Evolutionary conservation across 2,797 vertebrate species (phyloP), one percentile per base, ranked within the genome.

Genomic region (Pseudochaenichthys georgianus): DNA sequence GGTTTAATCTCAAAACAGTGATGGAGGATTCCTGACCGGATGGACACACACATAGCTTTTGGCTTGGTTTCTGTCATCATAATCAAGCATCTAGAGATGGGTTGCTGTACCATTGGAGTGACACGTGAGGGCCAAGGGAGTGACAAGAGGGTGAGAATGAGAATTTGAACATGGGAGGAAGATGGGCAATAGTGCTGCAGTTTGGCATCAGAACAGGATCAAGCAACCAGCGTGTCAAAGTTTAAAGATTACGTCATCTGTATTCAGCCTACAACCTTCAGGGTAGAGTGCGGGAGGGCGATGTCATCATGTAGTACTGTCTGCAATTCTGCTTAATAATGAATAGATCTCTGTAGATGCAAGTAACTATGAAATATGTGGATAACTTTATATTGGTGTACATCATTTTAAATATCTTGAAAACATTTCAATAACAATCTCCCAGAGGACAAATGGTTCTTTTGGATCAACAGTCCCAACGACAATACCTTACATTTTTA

Each of bases 11-110:
- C 34, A 38, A 38, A 38, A 38, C 5, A 9, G 34, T 38, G 34
- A 6, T 1, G n/a, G 31, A 47, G 66, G 64, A 70, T 82, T 64
- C 70, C 69, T 50, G 38, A 64, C 46, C 45, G 74, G 71, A 58
- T 17, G 17, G 3, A 17, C 13, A 34, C 9, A 13, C 34, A 67
- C 52, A 45, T 53, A 61, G 28, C 75, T 70, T 74, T 58, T 28
- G 72, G 70, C 55, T 70, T 47, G 80, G 19, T 79, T 87, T 82
- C 83, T 74, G 85, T 89, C 84, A 88, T 76, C 73, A 76, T 89
- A 87, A 93, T 85, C 76, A 85, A 85, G 74, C 81, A 82, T 83
- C 87, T 63, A 65, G 81, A 86, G 85, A 89, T 63, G 65, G 55
- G 38, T 76, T 12, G 43, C 1, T 38, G 65, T 68, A n/a, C 78